Evolutionary conservation across 2,888 invertebrate genomes (phyloP), one percentile per base, ranked within the genome.

Genomic region (Drosophila lutescens): DNA sequence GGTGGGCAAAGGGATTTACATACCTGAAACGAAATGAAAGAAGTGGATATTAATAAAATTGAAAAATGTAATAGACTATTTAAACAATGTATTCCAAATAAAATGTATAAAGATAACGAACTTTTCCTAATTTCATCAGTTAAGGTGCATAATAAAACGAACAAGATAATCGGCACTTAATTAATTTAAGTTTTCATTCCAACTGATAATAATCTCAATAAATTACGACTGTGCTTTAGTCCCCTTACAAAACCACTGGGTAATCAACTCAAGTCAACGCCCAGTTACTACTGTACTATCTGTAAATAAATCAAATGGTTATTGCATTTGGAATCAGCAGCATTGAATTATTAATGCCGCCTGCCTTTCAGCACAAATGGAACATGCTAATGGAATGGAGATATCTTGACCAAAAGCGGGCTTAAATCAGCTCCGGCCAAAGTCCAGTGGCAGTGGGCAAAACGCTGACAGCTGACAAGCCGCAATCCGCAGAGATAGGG

Each of bases 401-500:
- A 47, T 53, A 55, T 55, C 50, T 38, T 41, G 53, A 17, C 53
- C 67, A 51, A 40, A 34, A 53, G 66, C 66, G 46, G 65, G 26
- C 66, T 66, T 55, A 67, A 55, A 20, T 44, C 65, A 34, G 86
- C 74, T 72, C 71, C 55, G 51, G 55, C 59, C 68, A 67, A 66
- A 67, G 83, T 73, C 65, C 76, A 38, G 65, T 49, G 36, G 70
- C 58, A 73, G 81, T 84, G 79, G 84, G 74, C 82, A 75, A 78
- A 87, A 69, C 75, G 82, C 87, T 76, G 87, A 87, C 83, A 85
- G 76, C 55, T 79, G 87, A 85, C 87, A 84, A 62, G 87, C 83
- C 87, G 69, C 83, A 87, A 73, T 50, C 61, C 71, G 47, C 61
- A 59, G 49, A 54, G 63, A 40, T 10, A 36, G 62, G 12, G 10